Base-by-base conservation (phyloP, 2,797 vertebrate genomes). In the Neoniphon sammara region DNA sequence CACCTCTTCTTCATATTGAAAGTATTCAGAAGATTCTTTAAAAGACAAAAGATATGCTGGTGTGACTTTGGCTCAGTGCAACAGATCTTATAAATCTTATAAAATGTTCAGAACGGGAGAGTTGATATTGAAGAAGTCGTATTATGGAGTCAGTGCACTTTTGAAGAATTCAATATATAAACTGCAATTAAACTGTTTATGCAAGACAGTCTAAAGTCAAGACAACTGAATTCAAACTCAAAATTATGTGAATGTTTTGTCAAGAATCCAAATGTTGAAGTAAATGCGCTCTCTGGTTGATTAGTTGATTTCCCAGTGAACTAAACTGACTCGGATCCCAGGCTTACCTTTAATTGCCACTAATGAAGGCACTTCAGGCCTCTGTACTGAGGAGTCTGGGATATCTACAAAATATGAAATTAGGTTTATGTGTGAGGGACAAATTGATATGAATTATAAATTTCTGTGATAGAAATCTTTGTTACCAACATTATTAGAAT, bases 381-480 rank as follows among this genome's bases (percentile, higher is more conserved):
- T 95, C 78, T 96, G 94, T 87, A 98, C 94, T 77, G 96, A 95
- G 46, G 96, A 95, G 92, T 99, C 97, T 73, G 96, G 96, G 79
- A 98, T 93, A 94, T 99, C 97, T 99, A 92, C 55, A 91, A 78
- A 75, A 84, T 73, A 84, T 72, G 74, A 50, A 80, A 89, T 65
- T 78, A 52, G 7, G 50, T 77, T 85, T 56, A 76, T 44, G 4
- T 46, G 44, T 46, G 15, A 46, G 15, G 44, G 44, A 46, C 44
- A 46, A 46, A 15, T 17, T 4, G 5, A 5, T 46, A 17, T 1
- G 14, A 12, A 66, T 44, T 66, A 31, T 23, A 57, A 46, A n/a
- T 52, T 58, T 12, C 31, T n/a, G 52, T 39, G 0, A 47, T 8
- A 77, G 1, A 49, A 11, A 54, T 12, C 10, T 12, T 14, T 11